Conservation (phyloP, 1,140 invertebrate species). For the Diplogasteroides magnus region DNA sequence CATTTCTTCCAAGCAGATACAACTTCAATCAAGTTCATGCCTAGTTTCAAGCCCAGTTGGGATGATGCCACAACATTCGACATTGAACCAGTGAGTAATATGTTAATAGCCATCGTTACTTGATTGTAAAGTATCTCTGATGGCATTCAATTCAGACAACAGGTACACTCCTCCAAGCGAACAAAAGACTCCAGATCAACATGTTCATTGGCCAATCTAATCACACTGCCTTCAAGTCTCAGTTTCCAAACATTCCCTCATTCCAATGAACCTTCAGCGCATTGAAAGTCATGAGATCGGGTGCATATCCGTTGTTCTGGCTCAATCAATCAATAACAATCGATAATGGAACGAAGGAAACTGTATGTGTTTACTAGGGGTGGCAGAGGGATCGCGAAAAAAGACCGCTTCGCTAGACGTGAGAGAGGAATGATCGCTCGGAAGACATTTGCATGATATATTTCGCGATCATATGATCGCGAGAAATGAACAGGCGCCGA, state of each 20-base stretch:
- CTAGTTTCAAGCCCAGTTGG: constrained; percentile 24
- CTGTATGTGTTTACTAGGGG: too few species aligned
- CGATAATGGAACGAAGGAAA: too few species aligned
- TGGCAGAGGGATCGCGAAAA: too few species aligned
- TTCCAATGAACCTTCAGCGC: constrained; percentile 19
- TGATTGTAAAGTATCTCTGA: too few species aligned
- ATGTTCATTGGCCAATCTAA: constrained; percentile 22
- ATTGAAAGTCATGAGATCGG: constrained; percentile 20
- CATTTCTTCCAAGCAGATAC: constrained; percentile 28
- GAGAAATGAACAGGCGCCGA: too few species aligned
- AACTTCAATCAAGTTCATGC: constrained; percentile 17
- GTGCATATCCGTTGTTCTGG: constrained; percentile 30
- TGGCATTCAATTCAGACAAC: constrained; percentile 23
- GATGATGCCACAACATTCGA: constrained; percentile 28
- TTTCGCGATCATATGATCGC: too few species aligned
- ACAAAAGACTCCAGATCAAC: constrained; percentile 31
- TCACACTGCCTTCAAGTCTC: constrained; percentile 8
- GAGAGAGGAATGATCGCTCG: too few species aligned
- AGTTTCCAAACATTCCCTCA: neutral
- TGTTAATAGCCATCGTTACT: too few species aligned
- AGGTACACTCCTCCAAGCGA: constrained; percentile 28
- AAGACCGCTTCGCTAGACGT: too few species aligned
- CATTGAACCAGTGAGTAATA: constrained; percentile 24
- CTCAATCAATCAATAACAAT: constrained; percentile 25
- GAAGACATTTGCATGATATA: too few species aligned